phyloP scores from a whole-genome alignment of 2,888 invertebrate genomes.

The Lycaena phlaeas region DNA sequence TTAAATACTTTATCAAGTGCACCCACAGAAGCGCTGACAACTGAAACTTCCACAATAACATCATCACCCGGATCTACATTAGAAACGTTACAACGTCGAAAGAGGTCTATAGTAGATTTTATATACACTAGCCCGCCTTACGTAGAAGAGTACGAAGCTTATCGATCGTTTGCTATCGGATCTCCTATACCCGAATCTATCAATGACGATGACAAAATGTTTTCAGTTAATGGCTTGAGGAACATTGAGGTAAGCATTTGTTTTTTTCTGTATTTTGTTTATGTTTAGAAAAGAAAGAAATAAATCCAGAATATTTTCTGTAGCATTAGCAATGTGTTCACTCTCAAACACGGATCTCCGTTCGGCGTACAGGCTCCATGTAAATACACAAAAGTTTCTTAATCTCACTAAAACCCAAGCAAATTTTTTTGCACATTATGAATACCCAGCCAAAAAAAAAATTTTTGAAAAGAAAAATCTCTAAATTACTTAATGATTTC shows the following conservation, averaged over 20 bases:
- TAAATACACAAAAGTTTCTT: no score
- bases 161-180: slow-evolving; percentile 50
- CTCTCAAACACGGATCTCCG: no score
- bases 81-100: slow-evolving; percentile 49
- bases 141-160: slow-evolving; percentile 45
- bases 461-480: no score
- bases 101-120: slow-evolving; percentile 58
- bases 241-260: slow-evolving; percentile 58
- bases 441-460: no score
- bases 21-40: slow-evolving; percentile 10
- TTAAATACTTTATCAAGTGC: not conserved
- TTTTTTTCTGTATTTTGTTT: no score
- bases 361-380: no score
- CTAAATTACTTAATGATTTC: no score
- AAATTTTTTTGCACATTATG: no score
- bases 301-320: no score
- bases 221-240: slow-evolving; percentile 55
- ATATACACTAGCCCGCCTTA: slow-evolving; percentile 53
- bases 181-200: slow-evolving; percentile 30
- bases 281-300: no score
- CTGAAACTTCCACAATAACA: slow-evolving; percentile 17
- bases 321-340: no score
- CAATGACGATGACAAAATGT: slow-evolving; percentile 39
- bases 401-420: no score
- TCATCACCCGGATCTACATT: slow-evolving; percentile 27